Evolutionary conservation across 2,113 vertebrate species (phyloP).

Genomic region (Perca fluviatilis): DNA sequence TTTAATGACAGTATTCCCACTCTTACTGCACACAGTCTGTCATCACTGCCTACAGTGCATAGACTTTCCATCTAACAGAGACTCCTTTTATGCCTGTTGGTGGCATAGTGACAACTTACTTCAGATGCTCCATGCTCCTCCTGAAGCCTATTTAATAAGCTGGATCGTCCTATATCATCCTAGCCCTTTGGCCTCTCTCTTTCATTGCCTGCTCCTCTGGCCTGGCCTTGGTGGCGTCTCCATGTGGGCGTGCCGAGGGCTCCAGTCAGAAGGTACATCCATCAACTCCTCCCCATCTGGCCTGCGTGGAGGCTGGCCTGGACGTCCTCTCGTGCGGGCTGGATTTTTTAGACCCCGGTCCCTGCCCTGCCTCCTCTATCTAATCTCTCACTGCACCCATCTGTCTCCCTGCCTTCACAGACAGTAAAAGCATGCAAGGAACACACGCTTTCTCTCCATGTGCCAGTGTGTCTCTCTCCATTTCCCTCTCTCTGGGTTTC

Average conservation of each 20-base stretch:
- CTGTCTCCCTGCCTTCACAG: conserved; percentile 70
- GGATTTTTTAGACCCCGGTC: conserved; percentile 63
- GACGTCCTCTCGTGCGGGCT: conserved; percentile 64
- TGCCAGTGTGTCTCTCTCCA: conserved; percentile 42
- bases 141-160: conserved; percentile 82
- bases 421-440: conserved; percentile 67
- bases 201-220: conserved; percentile 75
- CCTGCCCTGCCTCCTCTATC: conserved; percentile 70
- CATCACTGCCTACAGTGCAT: conserved; percentile 65
- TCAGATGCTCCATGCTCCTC: conserved; percentile 73
- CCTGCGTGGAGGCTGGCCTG: conserved; percentile 42
- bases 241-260: conserved; percentile 71
- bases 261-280: conserved; percentile 73
- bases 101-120: conserved; percentile 79
- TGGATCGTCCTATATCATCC: conserved; percentile 78
- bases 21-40: conserved; percentile 72
- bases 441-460: conserved; percentile 52
- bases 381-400: conserved; percentile 76
- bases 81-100: conserved; percentile 72
- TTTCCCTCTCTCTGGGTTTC: conserved; percentile 49
- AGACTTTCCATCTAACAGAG: conserved; percentile 61
- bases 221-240: conserved; percentile 73
- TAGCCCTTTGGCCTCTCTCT: conserved; percentile 68
- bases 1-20: conserved; percentile 78
- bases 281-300: conserved; percentile 64